These are phyloP conservation scores for Ibycter americanus DNA, from an alignment of 2,797 vertebrate genomes.

Conservation along the genomic window DNA sequence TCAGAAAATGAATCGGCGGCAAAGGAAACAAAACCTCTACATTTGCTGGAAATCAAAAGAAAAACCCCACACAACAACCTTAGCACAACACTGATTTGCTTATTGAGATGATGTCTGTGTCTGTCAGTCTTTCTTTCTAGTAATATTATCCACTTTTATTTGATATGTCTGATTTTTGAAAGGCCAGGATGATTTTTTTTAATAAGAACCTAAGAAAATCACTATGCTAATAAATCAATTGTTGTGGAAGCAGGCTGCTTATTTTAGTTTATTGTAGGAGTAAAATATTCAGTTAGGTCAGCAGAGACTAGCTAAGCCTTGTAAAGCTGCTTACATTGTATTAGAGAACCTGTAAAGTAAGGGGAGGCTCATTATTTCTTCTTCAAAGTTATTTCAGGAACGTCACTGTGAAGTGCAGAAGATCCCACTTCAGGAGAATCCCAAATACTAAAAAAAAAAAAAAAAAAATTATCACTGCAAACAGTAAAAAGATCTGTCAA, in stretches of 20 bases:
- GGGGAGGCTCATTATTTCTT: constrained; percentile 62
- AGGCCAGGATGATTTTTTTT: not conserved
- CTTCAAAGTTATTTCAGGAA: constrained; percentile 76
- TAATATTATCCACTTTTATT: not conserved
- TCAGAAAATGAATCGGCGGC: not conserved
- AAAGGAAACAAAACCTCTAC: not conserved
- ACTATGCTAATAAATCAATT: constrained; percentile 13
- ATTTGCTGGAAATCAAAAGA: not conserved
- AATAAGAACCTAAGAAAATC: not conserved
- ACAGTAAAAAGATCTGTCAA: not conserved
- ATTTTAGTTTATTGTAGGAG: constrained; percentile 66
- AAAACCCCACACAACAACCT: too few relatives aligned
- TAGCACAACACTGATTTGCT: not conserved
- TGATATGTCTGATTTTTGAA: not conserved
- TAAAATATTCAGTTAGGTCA: constrained; percentile 66
- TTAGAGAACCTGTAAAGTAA: constrained; percentile 71
- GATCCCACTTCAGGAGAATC: constrained; percentile 28
- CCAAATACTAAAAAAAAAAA: not conserved
- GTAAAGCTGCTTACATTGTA: constrained; percentile 76
- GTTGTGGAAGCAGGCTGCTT: constrained; percentile 33
- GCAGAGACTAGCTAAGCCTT: constrained; percentile 64
- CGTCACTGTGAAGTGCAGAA: constrained; percentile 28
- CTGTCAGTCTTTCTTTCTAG: not conserved
- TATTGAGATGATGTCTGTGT: not conserved
- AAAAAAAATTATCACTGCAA: not conserved